These are phyloP conservation scores for Thymelicus acteon DNA, from an alignment of 2,888 invertebrate genomes.

Conservation along the genomic window DNA sequence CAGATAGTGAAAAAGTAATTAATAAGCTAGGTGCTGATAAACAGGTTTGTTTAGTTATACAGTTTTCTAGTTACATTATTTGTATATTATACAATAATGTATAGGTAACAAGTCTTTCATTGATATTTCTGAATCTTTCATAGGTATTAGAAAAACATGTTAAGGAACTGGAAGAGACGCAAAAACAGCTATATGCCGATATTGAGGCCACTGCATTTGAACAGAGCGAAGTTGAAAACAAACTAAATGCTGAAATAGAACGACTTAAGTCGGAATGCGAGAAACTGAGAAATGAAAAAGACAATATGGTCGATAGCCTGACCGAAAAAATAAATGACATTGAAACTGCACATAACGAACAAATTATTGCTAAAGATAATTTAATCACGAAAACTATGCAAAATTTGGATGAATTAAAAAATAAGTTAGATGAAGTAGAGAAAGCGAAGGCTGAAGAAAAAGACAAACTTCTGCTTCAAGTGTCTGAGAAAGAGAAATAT, in stretches of 20 bases:
- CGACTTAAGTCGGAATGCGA: constrained; percentile 53
- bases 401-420: constrained; percentile 53
- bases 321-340: constrained; percentile 53
- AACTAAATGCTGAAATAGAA: constrained; percentile 55
- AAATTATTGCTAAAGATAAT: constrained; percentile 55
- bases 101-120: background rate
- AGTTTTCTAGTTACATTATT: constrained; percentile 37
- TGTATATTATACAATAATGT: background rate
- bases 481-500: constrained; percentile 61
- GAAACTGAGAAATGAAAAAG: constrained; percentile 52
- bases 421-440: constrained; percentile 56
- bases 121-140: constrained; percentile 48
- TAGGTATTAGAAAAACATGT: constrained; percentile 64
- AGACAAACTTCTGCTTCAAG: constrained; percentile 52
- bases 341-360: constrained; percentile 47
- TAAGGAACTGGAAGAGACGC: constrained; percentile 51
- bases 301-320: constrained; percentile 57
- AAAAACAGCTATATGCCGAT: constrained; percentile 49
- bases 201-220: constrained; percentile 38
- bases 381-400: constrained; percentile 50
- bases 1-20: constrained; percentile 53
- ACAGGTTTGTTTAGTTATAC: constrained; percentile 63
- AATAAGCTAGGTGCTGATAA: constrained; percentile 54
- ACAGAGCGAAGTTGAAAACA: constrained; percentile 48
- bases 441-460: constrained; percentile 59